Conservation (phyloP, 1,140 invertebrate genomes). For the Nymphalis io region DNA sequence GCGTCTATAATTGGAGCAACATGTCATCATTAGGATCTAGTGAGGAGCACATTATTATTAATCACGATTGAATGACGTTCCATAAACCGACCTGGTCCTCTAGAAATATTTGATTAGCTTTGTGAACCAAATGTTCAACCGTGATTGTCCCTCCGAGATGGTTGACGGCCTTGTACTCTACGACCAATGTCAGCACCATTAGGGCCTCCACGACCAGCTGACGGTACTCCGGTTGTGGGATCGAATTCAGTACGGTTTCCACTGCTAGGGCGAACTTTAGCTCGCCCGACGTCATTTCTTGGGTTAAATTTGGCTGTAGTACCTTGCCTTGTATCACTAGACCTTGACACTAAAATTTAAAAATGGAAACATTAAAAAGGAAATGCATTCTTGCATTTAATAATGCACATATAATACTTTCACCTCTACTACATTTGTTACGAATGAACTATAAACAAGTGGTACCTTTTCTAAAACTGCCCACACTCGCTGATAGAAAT, state of each 20-base stretch:
- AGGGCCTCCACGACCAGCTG: slow-evolving; percentile 98
- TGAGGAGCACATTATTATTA: too few species aligned
- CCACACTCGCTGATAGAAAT: slow-evolving; percentile 98
- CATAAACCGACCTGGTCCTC: slow-evolving; percentile 92
- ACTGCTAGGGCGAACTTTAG: slow-evolving; percentile 99
- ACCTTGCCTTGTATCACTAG: slow-evolving; percentile 93
- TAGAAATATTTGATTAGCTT: slow-evolving; percentile 96
- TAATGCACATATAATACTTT: too few species aligned
- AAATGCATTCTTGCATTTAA: background rate
- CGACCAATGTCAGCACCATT: slow-evolving; percentile 96
- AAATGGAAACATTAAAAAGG: background rate
- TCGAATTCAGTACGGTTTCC: slow-evolving; percentile 97
- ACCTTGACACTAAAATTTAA: slow-evolving; percentile 90
- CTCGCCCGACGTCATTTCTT: slow-evolving; percentile 99
- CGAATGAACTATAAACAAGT: background rate
- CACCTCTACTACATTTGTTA: too few species aligned
- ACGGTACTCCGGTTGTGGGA: slow-evolving; percentile 98
- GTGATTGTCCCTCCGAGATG: slow-evolving; percentile 91
- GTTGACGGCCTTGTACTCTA: slow-evolving; percentile 91
- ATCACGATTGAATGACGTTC: too few species aligned
- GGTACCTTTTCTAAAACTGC: slow-evolving; percentile 91
- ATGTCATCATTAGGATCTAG: too few species aligned
- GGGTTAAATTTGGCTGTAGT: slow-evolving; percentile 93
- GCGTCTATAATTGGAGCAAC: slow-evolving; percentile 85
- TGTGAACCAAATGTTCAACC: slow-evolving; percentile 95